Evolutionary conservation across 2,797 vertebrate genomes (phyloP).

Genomic region (Poeciliopsis paucimaculata): DNA sequence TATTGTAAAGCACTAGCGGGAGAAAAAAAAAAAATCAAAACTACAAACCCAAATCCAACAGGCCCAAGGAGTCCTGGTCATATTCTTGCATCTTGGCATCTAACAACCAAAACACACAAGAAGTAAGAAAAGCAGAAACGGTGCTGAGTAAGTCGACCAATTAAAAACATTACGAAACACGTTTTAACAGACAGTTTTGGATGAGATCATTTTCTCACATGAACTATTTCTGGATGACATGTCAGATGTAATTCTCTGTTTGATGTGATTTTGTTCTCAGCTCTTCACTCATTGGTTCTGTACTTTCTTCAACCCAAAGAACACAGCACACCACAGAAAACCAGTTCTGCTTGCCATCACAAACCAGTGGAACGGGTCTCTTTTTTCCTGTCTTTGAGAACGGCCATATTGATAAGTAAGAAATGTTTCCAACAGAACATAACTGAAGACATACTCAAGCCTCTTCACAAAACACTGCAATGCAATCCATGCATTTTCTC

Average conservation of each 20-base stretch:
- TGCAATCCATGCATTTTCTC: neutral
- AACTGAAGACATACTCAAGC: neutral
- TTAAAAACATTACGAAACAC: neutral
- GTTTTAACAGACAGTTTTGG: neutral
- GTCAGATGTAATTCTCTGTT: neutral
- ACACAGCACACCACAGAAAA: neutral
- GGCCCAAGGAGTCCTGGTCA: conserved; percentile 16
- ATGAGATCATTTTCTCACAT: neutral
- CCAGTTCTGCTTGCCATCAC: neutral
- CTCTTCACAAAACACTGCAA: neutral
- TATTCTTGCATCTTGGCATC: conserved; percentile 62
- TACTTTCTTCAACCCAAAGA: neutral
- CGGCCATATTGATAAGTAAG: neutral
- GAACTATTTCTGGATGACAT: neutral
- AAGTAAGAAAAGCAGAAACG: neutral
- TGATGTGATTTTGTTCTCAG: neutral
- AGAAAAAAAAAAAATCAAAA: neutral
- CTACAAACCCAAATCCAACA: conserved; percentile 45
- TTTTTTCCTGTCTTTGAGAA: neutral
- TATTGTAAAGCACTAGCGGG: neutral
- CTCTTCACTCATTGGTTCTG: neutral
- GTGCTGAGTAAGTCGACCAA: neutral
- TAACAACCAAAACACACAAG: conserved; percentile 30
- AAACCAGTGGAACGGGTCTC: neutral
- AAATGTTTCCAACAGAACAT: neutral